Evolutionary conservation across 2,888 invertebrate genomes (phyloP).

Genomic region (Meiosimyza platycephala): DNA sequence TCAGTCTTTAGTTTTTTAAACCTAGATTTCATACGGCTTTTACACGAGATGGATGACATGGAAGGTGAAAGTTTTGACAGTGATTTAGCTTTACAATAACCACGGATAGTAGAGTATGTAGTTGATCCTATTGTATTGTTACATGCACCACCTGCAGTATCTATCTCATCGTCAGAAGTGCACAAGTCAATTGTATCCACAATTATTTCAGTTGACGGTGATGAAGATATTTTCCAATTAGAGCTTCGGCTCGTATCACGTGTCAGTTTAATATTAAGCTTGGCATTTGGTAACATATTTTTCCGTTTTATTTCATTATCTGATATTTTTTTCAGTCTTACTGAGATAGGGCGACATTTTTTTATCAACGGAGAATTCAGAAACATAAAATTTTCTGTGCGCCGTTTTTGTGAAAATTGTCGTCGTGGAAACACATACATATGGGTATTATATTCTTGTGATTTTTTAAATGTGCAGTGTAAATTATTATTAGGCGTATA

Average conservation of each 20-base stretch:
- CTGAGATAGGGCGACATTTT: constrained; percentile 65
- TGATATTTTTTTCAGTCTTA: constrained; percentile 62
- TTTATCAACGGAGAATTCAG: constrained; percentile 64
- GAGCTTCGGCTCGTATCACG: constrained; percentile 62
- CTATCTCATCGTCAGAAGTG: constrained; percentile 74
- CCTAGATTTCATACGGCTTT: neutral
- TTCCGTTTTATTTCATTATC: constrained; percentile 56
- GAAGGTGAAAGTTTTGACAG: neutral
- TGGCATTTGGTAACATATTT: constrained; percentile 49
- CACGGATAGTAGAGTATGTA: neutral
- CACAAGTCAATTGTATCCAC: constrained; percentile 76
- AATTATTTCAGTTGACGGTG: constrained; percentile 60
- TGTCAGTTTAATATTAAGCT: constrained; percentile 63
- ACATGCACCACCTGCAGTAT: neutral
- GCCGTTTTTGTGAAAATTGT: constrained; percentile 61
- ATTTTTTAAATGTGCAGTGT: constrained; percentile 62
- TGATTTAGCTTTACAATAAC: constrained; percentile 5
- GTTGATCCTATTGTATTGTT: too few relatives aligned
- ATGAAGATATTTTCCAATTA: constrained; percentile 64
- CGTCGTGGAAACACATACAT: constrained; percentile 64
- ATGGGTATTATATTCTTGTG: constrained; percentile 59
- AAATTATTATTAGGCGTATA: constrained; percentile 47
- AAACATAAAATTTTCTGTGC: constrained; percentile 62
- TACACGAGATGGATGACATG: constrained; percentile 12
- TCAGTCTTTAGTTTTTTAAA: constrained; percentile 5